A percentile compares a stretch with the other conserved stretches of the same genome.
Evolutionary conservation across 2,888 invertebrate genomes (phyloP).

Genomic region (Dichetophora obliterata): DNA sequence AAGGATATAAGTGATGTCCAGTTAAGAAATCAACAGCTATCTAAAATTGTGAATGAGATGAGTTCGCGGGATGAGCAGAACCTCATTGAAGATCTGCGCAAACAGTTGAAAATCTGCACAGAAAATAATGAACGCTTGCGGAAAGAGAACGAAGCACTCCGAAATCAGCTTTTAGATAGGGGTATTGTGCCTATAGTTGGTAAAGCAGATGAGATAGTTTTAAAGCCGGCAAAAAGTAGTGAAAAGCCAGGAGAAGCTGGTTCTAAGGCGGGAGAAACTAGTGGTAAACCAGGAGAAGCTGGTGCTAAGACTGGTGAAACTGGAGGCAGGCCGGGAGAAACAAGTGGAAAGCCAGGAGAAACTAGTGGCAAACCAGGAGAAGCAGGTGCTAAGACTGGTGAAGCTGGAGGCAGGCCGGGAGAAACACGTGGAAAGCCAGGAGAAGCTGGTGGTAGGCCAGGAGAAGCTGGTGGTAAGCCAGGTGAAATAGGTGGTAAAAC

Average conservation of each 20-base stretch:
- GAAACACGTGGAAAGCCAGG: not conserved
- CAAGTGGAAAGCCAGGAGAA: not conserved
- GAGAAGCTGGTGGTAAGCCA: not conserved
- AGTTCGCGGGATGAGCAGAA: constrained; percentile 54
- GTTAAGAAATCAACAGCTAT: constrained; percentile 54
- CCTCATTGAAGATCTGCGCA: constrained; percentile 53
- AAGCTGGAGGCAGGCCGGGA: not conserved
- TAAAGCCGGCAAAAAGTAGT: not conserved
- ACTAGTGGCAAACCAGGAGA: constrained; percentile 2
- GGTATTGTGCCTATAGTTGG: constrained; percentile 49
- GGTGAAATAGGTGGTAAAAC: too few species aligned
- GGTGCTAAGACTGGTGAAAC: not conserved
- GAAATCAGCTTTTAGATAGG: constrained; percentile 43
- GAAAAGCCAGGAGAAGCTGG: constrained; percentile 3
- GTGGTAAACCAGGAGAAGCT: not conserved
- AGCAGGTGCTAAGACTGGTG: not conserved
- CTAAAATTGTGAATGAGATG: constrained; percentile 53
- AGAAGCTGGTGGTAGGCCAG: not conserved
- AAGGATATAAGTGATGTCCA: constrained; percentile 59
- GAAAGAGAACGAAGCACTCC: constrained; percentile 48
- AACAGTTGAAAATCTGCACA: constrained; percentile 54
- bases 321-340: constrained; percentile 1
- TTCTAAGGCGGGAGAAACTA: not conserved
- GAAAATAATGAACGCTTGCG: constrained; percentile 50
- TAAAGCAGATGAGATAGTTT: not conserved